phyloP scores from a whole-genome alignment of 2,888 invertebrate genomes.

The Steinernema hermaphroditum region DNA sequence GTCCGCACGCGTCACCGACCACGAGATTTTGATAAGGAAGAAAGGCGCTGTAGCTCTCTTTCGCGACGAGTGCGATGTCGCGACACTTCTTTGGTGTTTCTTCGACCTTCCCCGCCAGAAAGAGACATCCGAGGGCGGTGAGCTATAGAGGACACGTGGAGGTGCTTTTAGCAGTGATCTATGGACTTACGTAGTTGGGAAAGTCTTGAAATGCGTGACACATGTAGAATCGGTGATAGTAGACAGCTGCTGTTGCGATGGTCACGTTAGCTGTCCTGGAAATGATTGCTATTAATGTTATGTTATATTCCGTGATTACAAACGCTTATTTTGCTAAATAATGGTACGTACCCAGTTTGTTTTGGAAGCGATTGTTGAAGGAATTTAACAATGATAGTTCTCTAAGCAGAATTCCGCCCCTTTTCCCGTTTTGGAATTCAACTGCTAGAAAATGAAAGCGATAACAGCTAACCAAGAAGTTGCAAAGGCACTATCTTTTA shows the following conservation, averaged over 20 bases:
- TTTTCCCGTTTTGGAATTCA: too few species aligned
- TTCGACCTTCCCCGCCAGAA: conserved; percentile 97
- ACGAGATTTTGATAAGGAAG: conserved; percentile 39
- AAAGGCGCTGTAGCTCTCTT: not conserved
- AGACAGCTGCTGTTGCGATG: conserved; percentile 95
- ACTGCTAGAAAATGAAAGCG: too few species aligned
- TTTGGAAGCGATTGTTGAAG: too few species aligned
- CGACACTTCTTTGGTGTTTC: conserved; percentile 99
- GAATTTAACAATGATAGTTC: too few species aligned
- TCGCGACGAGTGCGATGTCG: conserved; percentile 85
- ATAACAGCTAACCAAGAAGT: too few species aligned
- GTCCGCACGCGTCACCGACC: conserved; percentile 15
- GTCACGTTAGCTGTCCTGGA: conserved; percentile 76
- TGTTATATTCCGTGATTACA: too few species aligned
- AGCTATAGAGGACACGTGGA: conserved; percentile 71
- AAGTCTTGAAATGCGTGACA: conserved; percentile 94
- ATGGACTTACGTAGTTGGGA: conserved; percentile 80
- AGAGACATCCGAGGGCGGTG: conserved; percentile 92
- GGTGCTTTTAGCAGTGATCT: not conserved
- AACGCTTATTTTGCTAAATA: not conserved
- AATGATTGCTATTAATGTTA: not conserved
- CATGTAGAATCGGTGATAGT: conserved; percentile 99
- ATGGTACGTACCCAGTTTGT: too few species aligned
- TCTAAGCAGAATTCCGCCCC: too few species aligned
- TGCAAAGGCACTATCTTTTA: too few species aligned